phyloP scores from a whole-genome alignment of 64 coral and sea anemone genomes.

The Orbicella faveolata region DNA sequence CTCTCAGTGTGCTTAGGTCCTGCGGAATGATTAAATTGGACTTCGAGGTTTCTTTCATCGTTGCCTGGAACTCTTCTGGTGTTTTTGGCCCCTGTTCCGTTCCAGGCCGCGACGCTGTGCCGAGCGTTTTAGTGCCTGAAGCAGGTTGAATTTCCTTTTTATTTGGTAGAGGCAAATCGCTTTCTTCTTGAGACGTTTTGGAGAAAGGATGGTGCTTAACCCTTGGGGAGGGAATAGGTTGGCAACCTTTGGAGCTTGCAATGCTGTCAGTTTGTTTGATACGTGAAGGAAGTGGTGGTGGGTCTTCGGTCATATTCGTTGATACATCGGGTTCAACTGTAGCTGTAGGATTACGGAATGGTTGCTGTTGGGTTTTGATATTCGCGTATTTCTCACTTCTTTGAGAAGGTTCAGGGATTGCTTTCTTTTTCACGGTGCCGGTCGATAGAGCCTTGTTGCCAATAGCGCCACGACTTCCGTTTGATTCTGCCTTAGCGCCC shows the following conservation, averaged over 20 bases:
- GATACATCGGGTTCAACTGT: not conserved
- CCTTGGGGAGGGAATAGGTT: not conserved
- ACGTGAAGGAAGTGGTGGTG: not conserved
- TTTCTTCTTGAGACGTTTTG: not conserved
- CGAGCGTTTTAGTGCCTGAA: not conserved
- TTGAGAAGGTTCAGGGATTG: not conserved
- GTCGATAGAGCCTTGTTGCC: not conserved
- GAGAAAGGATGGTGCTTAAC: not conserved
- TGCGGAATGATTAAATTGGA: constrained; percentile 29
- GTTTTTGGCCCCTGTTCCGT: not conserved
- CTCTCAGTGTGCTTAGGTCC: constrained; percentile 26
- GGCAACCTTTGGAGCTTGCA: not conserved
- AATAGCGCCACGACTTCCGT: not conserved
- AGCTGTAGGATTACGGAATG: not conserved
- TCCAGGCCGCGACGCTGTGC: not conserved
- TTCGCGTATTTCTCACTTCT: not conserved
- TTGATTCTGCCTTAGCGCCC: not conserved
- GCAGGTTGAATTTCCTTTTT: not conserved
- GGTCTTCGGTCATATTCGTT: not conserved
- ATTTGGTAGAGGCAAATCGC: not conserved
- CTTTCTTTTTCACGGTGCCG: not conserved
- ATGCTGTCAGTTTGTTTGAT: not conserved
- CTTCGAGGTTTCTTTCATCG: not conserved
- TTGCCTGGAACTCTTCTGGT: not conserved
- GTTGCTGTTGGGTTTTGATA: not conserved